Base-by-base conservation (phyloP, 2,113 vertebrate genomes). In the Onychostruthus taczanowskii region DNA sequence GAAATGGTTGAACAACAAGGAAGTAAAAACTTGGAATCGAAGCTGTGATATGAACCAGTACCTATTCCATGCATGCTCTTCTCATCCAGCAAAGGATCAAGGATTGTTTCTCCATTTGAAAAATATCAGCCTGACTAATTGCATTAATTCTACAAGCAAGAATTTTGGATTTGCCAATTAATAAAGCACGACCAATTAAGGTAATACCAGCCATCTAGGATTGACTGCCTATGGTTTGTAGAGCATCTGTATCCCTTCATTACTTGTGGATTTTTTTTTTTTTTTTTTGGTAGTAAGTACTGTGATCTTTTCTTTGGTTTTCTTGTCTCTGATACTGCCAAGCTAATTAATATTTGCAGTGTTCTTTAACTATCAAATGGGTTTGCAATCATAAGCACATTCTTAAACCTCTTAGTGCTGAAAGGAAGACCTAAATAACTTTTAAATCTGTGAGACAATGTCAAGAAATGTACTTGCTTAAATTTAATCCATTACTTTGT, bases 401-500 rank as follows among this genome's bases (percentile, higher is more conserved):
- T 94, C 95, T 96, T 96, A 96, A 97, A 92, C 95, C 88, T 94
- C 95, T 96, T 96, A 96, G 83, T 35, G 64, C 76, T 81, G 86
- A 96, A 97, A 90, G 73, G 92, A 93, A 94, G 90, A 92, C 73
- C 90, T 92, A 97, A 96, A 96, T 96, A 89, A 91, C 86, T 95
- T 90, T 33, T 89, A 96, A 97, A 90, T 52, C 83, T 92, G 94
- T 5, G 33, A 95, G 90, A 95, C 94, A 94, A 87, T 90, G 93
- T 95, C 47, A 84, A 94, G 81, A 97, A 97, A 94, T 85, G 70
- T 91, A 90, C 81, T 96, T 89, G 78, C 84, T 94, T 92, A 91
- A 93, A 94, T 97, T 96, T 96, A 98, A 97, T 97, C 93, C 89
- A 95, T 90, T 84, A 82, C 66, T 97, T 70, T 94, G 91, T 87